These are phyloP conservation scores for Lysiphlebus fabarum DNA, from an alignment of 1,140 invertebrate species.

Conservation along the genomic window DNA sequence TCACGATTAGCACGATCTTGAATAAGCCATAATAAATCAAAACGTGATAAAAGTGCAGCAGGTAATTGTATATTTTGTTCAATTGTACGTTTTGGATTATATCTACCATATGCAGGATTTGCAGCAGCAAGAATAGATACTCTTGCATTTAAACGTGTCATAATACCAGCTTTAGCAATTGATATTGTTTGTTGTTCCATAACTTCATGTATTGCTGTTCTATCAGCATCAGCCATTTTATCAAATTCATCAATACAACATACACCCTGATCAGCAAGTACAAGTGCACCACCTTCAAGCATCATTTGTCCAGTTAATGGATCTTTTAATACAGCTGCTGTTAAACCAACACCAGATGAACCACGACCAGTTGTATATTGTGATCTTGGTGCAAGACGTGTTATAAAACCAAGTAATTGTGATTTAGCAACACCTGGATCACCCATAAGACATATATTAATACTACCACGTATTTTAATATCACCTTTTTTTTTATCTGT, in stretches of 20 bases:
- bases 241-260: slow-evolving; percentile 99
- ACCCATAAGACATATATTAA: slow-evolving; percentile 99
- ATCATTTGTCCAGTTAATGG: slow-evolving; percentile 96
- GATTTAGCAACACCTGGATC: slow-evolving; percentile 99
- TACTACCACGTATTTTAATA: slow-evolving; percentile 84
- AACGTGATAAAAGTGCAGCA: slow-evolving; percentile 95
- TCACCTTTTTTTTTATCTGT: slow-evolving; percentile 86
- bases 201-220: slow-evolving; percentile 98
- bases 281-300: slow-evolving; percentile 96
- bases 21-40: slow-evolving; percentile 97
- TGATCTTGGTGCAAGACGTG: slow-evolving; percentile 84
- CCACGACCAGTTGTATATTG: slow-evolving; percentile 97
- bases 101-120: slow-evolving; percentile 97
- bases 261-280: slow-evolving; percentile 94
- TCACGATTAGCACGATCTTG: slow-evolving; percentile 91
- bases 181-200: slow-evolving; percentile 99
- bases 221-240: slow-evolving; percentile 95
- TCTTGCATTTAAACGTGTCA: slow-evolving; percentile 95
- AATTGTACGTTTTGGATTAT: slow-evolving; percentile 91
- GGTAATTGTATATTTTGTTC: slow-evolving; percentile 98
- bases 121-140: slow-evolving; percentile 97
- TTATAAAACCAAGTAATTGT: slow-evolving; percentile 93
- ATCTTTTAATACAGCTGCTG: slow-evolving; percentile 97
- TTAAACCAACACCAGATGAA: slow-evolving; percentile 96
- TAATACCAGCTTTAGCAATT: slow-evolving; percentile 98